Evolutionary conservation across 2,888 invertebrate species (phyloP).

Genomic region (Agelastica alni): DNA sequence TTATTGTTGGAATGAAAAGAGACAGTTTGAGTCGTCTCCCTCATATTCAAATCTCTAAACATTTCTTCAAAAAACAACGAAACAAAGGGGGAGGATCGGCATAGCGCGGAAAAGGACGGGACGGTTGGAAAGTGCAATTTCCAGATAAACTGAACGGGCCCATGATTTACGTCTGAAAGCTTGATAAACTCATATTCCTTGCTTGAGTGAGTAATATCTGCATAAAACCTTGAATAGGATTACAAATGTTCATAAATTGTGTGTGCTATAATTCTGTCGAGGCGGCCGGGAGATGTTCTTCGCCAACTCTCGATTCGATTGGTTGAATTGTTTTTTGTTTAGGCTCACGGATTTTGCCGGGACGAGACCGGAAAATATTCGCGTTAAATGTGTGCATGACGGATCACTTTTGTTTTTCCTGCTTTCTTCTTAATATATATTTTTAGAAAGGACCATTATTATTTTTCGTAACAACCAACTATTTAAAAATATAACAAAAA

Average conservation of each 20-base stretch:
- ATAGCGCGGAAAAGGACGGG: constrained; percentile 1
- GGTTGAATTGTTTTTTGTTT: constrained; percentile 31
- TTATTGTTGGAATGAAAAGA: too few species aligned
- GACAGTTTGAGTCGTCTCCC: too few species aligned
- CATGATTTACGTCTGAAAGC: constrained; percentile 73
- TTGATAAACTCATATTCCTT: constrained; percentile 61
- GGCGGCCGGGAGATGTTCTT: constrained; percentile 34
- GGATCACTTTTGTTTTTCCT: constrained; percentile 15
- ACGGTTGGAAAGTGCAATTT: constrained; percentile 64
- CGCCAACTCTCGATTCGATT: constrained; percentile 20
- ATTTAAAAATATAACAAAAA: too few species aligned
- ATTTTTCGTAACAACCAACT: too few species aligned
- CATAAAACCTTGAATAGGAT: constrained; percentile 60
- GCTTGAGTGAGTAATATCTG: constrained; percentile 60
- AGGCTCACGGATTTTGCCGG: constrained; percentile 11
- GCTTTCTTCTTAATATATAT: too few species aligned
- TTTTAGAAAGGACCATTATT: too few species aligned
- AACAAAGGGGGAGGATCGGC: neutral
- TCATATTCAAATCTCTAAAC: too few species aligned
- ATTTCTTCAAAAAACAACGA: neutral
- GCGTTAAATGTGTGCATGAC: constrained; percentile 10
- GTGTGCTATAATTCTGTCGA: constrained; percentile 58
- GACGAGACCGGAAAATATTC: constrained; percentile 13
- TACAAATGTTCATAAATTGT: constrained; percentile 60
- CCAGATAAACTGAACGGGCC: constrained; percentile 64